These are phyloP conservation scores for Actinia equina DNA, from an alignment of 64 coral and sea anemone genomes.

Conservation along the genomic window DNA sequence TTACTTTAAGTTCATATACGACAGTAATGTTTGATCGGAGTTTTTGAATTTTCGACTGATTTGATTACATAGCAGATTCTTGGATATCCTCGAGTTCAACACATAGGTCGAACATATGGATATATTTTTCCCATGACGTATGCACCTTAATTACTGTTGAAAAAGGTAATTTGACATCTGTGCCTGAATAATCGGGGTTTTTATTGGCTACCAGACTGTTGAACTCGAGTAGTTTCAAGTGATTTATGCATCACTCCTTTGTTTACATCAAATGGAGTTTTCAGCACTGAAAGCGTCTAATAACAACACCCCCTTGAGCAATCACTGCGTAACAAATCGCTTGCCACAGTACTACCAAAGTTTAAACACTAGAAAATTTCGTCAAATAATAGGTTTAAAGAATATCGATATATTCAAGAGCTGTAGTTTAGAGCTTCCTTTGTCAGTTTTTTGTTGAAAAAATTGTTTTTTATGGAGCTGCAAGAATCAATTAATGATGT, in stretches of 20 bases:
- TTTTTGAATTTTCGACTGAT: neutral
- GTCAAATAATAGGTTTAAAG: neutral
- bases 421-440: neutral
- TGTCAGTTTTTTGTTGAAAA: neutral
- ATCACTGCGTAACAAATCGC: neutral
- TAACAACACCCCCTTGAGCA: neutral
- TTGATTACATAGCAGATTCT: neutral
- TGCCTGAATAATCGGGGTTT: neutral
- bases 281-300: neutral
- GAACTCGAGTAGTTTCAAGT: neutral
- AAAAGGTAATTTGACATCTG: neutral
- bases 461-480: neutral
- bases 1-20: neutral
- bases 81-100: neutral
- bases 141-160: neutral
- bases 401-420: neutral
- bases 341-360: neutral
- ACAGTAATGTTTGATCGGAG: neutral
- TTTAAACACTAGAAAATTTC: too few relatives aligned
- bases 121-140: neutral
- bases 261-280: neutral
- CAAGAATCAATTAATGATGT: slow-evolving; percentile 1
- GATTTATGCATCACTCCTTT: neutral
- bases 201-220: neutral
- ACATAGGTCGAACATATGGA: neutral